Evolutionary conservation across 2,888 invertebrate genomes (phyloP).

Genomic region (Macroteleia sp.): DNA sequence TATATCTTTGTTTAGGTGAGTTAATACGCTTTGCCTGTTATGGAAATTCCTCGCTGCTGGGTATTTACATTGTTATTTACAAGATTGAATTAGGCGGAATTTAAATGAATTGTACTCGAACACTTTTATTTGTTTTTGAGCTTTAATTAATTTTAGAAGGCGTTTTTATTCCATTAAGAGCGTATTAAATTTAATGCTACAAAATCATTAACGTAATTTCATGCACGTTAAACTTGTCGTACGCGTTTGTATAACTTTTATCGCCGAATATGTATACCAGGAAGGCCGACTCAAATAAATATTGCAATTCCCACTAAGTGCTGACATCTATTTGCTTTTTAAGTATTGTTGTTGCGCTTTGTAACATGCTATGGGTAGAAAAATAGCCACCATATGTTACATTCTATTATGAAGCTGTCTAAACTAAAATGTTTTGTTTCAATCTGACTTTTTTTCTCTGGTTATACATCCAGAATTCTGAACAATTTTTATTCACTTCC

Average conservation of each 20-base stretch:
- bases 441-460: conserved; percentile 19
- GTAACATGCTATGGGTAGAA: conserved; percentile 18
- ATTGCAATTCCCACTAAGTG: conserved; percentile 40
- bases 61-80: conserved; percentile 52
- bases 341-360: conserved; percentile 10
- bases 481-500: no score
- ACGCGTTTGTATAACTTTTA: conserved; percentile 38
- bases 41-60: conserved; percentile 52
- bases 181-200: conserved; percentile 43
- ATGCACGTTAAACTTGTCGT: conserved; percentile 36
- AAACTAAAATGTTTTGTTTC: conserved; percentile 25
- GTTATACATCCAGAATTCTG: no score
- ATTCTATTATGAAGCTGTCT: conserved; percentile 11
- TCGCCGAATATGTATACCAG: conserved; percentile 12
- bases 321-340: conserved; percentile 50
- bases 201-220: conserved; percentile 45
- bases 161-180: conserved; percentile 22
- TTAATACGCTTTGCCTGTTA: conserved; percentile 57
- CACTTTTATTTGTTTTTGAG: conserved; percentile 42
- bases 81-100: conserved; percentile 54
- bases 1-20: conserved; percentile 58
- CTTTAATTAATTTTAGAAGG: conserved; percentile 41
- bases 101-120: conserved; percentile 59
- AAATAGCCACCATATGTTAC: conserved; percentile 24
- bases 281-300: conserved; percentile 33